phyloP scores from a whole-genome alignment of 1,140 invertebrate species.

The Cephus cinctus region DNA sequence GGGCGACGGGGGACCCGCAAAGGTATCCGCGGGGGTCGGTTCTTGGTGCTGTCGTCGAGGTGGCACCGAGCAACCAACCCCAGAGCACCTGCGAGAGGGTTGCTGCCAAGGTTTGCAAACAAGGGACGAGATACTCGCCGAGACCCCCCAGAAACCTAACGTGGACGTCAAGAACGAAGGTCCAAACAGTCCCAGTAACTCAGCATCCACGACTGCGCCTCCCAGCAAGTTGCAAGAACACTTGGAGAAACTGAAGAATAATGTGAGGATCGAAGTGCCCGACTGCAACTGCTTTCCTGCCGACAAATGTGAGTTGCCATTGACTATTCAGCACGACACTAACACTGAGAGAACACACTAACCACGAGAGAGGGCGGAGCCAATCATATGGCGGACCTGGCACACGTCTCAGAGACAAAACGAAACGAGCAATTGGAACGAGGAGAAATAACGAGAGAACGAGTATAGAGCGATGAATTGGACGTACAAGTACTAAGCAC shows the following conservation, averaged over 20 bases:
- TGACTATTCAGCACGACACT: constrained; percentile 42
- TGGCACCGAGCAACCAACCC: constrained; percentile 66
- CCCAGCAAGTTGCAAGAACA: constrained; percentile 63
- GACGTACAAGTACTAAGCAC: too few species aligned
- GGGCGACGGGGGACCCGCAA: constrained; percentile 66
- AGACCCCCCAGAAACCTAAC: constrained; percentile 40
- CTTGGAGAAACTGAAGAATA: constrained; percentile 66
- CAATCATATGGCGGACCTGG: too few species aligned
- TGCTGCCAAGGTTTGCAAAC: constrained; percentile 71
- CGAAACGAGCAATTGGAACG: constrained; percentile 23
- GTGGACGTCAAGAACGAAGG: constrained; percentile 46
- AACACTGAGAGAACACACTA: constrained; percentile 46
- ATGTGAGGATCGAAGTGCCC: constrained; percentile 76
- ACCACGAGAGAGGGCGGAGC: constrained; percentile 29
- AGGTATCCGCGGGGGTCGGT: constrained; percentile 60
- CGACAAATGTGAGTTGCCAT: constrained; percentile 64
- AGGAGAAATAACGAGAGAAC: constrained; percentile 17
- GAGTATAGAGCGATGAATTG: too few species aligned
- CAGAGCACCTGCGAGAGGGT: constrained; percentile 71
- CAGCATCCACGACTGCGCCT: constrained; percentile 21
- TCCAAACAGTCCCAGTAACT: constrained; percentile 30
- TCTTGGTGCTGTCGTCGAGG: constrained; percentile 72
- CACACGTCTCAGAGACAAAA: constrained; percentile 11
- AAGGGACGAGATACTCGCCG: constrained; percentile 65
- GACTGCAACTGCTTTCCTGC: constrained; percentile 81